phyloP scores from a whole-genome alignment of 35 echinoderm and acorn worm species.

The Ophioderma brevispina region DNA sequence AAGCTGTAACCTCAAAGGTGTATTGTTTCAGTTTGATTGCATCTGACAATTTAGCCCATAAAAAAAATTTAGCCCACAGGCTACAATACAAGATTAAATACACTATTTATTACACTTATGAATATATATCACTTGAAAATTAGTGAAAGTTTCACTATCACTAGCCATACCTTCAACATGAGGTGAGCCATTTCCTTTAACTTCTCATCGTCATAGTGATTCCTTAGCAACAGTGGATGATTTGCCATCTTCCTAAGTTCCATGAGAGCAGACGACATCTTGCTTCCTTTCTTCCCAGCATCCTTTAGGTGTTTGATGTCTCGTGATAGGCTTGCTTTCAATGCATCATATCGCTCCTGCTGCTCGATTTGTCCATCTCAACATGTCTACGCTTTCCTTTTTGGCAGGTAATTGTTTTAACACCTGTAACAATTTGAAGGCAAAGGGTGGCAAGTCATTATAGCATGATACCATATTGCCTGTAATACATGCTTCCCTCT shows the following conservation, averaged over 20 bases:
- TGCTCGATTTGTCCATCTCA: conserved; percentile 62
- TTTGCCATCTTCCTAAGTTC: conserved; percentile 90
- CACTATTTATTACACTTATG: too few species aligned
- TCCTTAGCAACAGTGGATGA: conserved; percentile 73
- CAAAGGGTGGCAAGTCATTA: too few species aligned
- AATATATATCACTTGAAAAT: too few species aligned
- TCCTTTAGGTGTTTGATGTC: not conserved
- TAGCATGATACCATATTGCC: too few species aligned
- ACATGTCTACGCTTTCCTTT: conserved; percentile 56
- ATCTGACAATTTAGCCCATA: too few species aligned
- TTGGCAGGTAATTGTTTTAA: conserved; percentile 83
- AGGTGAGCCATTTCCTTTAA: conserved; percentile 84
- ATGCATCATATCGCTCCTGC: conserved; percentile 46
- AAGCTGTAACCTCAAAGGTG: too few species aligned
- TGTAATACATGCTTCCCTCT: too few species aligned
- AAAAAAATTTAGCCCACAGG: too few species aligned
- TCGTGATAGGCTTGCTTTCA: conserved; percentile 45
- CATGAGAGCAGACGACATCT: conserved; percentile 81
- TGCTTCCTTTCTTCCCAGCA: not conserved
- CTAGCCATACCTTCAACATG: conserved; percentile 81
- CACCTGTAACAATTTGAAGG: conserved; percentile 78
- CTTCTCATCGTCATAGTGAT: conserved; percentile 73
- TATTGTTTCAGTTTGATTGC: too few species aligned
- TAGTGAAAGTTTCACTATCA: too few species aligned
- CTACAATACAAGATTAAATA: too few species aligned